Evolutionary conservation across 2,797 vertebrate species (phyloP).

Genomic region (Hypotaenidia philippensis): DNA sequence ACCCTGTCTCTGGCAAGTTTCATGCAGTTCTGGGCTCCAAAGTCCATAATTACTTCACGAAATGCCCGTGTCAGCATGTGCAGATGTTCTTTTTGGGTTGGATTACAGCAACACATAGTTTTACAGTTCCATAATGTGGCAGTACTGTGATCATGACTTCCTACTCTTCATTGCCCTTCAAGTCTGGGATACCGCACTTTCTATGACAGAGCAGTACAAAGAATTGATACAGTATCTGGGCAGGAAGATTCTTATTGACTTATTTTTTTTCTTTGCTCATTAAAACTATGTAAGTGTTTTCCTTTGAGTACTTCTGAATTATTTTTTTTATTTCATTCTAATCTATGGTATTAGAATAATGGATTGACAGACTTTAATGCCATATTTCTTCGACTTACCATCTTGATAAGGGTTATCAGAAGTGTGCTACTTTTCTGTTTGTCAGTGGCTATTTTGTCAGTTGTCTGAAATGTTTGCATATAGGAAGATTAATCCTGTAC

Average conservation of each 20-base stretch:
- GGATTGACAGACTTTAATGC: background rate
- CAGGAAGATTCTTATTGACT: background rate
- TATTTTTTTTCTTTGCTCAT: background rate
- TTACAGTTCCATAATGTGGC: background rate
- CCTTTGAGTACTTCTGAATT: background rate
- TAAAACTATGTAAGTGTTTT: background rate
- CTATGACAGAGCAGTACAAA: background rate
- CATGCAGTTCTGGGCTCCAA: background rate
- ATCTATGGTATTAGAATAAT: background rate
- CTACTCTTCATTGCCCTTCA: background rate
- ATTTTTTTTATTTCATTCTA: background rate
- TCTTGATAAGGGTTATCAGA: background rate
- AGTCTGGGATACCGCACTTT: background rate
- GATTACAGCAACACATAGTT: background rate
- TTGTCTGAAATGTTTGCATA: background rate
- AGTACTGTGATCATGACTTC: background rate
- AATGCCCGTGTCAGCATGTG: background rate
- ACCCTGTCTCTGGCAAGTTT: background rate
- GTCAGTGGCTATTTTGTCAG: background rate
- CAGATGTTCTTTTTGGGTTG: background rate
- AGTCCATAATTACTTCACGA: background rate
- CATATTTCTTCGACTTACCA: background rate
- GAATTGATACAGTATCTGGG: background rate
- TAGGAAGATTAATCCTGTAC: background rate
- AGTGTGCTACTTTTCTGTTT: background rate